Evolutionary conservation across 1,140 invertebrate genomes (phyloP), one percentile per base, ranked within the genome.

Genomic region (Agrypnia vestita): DNA sequence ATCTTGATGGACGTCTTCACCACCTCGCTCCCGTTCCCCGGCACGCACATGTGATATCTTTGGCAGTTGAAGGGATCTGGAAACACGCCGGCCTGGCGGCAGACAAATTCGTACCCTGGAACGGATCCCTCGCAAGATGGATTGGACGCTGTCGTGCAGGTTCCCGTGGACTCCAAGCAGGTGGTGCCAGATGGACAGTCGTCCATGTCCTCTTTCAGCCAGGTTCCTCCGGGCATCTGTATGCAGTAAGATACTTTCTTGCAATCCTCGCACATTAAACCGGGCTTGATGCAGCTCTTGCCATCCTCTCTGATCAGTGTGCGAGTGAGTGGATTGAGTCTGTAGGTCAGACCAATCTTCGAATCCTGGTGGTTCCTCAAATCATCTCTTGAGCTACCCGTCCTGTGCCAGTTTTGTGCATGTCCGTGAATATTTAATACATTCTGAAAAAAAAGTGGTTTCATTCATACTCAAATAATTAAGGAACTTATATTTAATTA

Each of bases 61-160:
- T 86, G 84, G 75, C 87, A 88, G 44, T 87, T 84, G 13, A 85
- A 86, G 3, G 87, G 86, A 84, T 88, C 86, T 0, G 87, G 87
- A 43, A 87, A 88, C 12, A 87, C 82, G 51, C 87, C 87, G 12
- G 75, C 13, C 59, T 80, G 78, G 15, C 74, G 47, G 44, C 81
- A 82, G 9, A 53, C 21, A 49, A 82, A 82, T 3, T 74, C 21
- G 25, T 75, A 21, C 17, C 72, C 55, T 11, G 17, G 13, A 51
- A 78, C 55, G 6, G 6, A 21, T 4, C n/a, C 43, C 1, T 61
- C 55, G 69, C 81, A 82, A 0, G 59, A 35, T 4, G 56, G 49
- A 47, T 82, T 82, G 3, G 67, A 15, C 25, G 25, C 49, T 8
- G 25, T 21, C 21, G 74, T 67, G 35, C 81, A 82, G 49, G 59